phyloP scores from a whole-genome alignment of 2,797 vertebrate species.

The Hyperoplus immaculatus region DNA sequence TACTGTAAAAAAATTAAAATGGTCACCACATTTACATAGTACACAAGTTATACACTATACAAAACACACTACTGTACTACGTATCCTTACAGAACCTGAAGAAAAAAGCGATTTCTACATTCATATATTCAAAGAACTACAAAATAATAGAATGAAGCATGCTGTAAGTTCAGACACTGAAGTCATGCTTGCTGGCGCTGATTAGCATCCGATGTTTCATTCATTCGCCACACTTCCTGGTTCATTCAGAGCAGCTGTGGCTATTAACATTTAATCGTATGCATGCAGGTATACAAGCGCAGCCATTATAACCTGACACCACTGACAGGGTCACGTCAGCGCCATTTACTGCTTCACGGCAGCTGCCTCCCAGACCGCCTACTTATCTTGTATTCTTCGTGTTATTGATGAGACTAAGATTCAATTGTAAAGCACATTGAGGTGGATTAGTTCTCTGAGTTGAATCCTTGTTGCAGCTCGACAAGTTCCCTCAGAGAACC shows the following conservation, averaged over 20 bases:
- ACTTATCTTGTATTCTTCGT: not conserved
- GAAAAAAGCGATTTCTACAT: not conserved
- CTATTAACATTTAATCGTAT: conserved; percentile 23
- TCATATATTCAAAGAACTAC: not conserved
- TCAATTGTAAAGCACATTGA: not conserved
- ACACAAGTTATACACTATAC: not conserved
- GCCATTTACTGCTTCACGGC: not conserved
- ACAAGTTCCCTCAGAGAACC: not conserved
- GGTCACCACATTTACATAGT: too few species aligned
- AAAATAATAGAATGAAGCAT: not conserved
- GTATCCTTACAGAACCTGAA: not conserved
- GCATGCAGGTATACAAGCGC: conserved; percentile 8
- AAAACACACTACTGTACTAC: not conserved
- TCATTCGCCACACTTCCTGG: conserved; percentile 23
- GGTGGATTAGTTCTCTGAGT: not conserved
- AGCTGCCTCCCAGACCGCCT: not conserved
- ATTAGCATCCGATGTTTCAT: conserved; percentile 30
- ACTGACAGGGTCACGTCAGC: not conserved
- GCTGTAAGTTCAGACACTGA: not conserved
- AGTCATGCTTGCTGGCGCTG: not conserved
- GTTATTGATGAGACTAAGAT: conserved; percentile 4
- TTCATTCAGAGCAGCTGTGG: conserved; percentile 19
- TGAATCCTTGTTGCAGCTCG: not conserved
- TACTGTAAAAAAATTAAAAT: too few species aligned
- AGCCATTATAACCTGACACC: not conserved